Conservation (phyloP, 53 echinoderm and acorn worm genomes). For the Holothuria leucospilota region DNA sequence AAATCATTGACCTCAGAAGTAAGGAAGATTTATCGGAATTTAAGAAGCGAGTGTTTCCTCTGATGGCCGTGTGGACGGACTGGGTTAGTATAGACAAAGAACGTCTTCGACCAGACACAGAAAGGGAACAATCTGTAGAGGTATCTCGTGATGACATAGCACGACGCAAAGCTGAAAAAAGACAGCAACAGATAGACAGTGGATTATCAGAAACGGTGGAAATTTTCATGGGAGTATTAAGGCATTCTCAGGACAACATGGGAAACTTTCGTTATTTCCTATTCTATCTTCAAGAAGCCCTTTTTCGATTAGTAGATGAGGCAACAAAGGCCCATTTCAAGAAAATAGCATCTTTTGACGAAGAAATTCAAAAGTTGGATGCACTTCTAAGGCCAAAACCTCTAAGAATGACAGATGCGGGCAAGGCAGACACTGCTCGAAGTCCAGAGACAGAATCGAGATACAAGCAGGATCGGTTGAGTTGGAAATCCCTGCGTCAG, state of each 20-base stretch:
- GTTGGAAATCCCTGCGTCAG: background rate
- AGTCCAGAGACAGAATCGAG: background rate
- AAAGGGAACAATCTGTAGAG: constrained; percentile 14
- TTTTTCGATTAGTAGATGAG: constrained; percentile 2
- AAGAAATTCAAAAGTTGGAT: background rate
- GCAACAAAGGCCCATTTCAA: background rate
- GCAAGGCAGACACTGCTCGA: too few relatives aligned
- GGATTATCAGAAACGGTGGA: constrained; percentile 4
- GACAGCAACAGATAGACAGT: background rate
- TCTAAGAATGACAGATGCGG: too few relatives aligned
- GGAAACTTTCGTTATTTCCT: constrained; percentile 1
- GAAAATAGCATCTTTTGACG: background rate
- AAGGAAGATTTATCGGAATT: background rate
- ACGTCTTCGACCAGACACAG: constrained; percentile 6
- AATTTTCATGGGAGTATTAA: constrained; percentile 4
- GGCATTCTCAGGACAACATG: background rate
- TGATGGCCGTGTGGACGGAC: background rate
- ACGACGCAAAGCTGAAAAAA: background rate
- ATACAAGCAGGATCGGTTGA: background rate
- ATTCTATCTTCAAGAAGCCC: constrained; percentile 15
- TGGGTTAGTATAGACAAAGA: constrained; percentile 31
- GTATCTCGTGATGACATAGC: background rate
- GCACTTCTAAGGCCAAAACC: background rate
- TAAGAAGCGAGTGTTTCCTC: background rate
- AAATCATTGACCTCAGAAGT: background rate